These are phyloP conservation scores for Sinhomidia bicolor DNA, from an alignment of 2,888 invertebrate genomes.

Conservation along the genomic window DNA sequence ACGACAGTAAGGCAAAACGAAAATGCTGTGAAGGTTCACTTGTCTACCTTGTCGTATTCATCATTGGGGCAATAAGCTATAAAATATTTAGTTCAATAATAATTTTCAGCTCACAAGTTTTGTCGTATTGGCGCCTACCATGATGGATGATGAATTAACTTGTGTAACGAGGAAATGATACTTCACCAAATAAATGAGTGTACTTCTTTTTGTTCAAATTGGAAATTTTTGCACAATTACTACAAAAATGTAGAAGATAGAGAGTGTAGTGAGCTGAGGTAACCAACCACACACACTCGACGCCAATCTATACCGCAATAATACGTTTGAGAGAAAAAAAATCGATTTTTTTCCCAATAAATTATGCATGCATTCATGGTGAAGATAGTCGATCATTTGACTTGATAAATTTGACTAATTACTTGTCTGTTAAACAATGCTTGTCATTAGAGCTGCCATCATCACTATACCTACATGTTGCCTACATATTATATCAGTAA, in stretches of 20 bases:
- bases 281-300: too few relatives aligned
- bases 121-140: too few relatives aligned
- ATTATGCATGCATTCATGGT: constrained; percentile 20
- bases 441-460: constrained; percentile 64
- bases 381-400: constrained; percentile 57
- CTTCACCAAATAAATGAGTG: neutral
- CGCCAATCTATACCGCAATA: neutral
- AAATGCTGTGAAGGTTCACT: neutral
- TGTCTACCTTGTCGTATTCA: neutral
- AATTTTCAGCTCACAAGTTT: too few relatives aligned
- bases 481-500: too few relatives aligned
- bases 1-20: neutral
- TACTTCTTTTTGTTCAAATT: neutral
- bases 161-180: neutral
- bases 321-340: neutral
- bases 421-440: constrained; percentile 57
- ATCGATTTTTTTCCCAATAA: constrained; percentile 2
- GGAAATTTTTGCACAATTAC: neutral
- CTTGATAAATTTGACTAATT: constrained; percentile 71
- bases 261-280: neutral
- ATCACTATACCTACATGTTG: neutral
- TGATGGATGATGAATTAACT: neutral
- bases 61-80: neutral
- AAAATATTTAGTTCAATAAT: neutral
- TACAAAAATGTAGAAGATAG: neutral